Percentiles rank a stretch among this genome's conserved stretches.
These are phyloP conservation scores for Amphipoea lucens DNA, from an alignment of 2,888 invertebrate species.

Conservation along the genomic window DNA sequence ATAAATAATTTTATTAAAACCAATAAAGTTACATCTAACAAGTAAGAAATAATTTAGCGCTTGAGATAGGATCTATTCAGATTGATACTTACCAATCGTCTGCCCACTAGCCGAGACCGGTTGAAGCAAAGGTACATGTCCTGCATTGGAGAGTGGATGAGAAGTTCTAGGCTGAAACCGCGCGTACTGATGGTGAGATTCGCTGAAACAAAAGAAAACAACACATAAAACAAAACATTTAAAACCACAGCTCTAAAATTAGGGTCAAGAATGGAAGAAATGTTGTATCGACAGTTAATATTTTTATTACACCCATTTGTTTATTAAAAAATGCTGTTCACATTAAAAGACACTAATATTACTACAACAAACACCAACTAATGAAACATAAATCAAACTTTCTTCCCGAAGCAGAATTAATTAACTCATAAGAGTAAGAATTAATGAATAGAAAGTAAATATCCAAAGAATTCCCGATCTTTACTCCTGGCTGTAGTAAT, in stretches of 20 bases:
- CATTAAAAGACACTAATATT: constrained; percentile 55
- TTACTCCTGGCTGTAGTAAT: constrained; percentile 74
- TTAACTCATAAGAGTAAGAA: constrained; percentile 79
- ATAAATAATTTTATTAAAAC: constrained; percentile 27
- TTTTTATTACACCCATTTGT: constrained; percentile 53
- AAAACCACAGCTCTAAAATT: not conserved
- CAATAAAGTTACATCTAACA: not conserved
- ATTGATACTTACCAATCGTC: constrained; percentile 89
- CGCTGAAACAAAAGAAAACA: constrained; percentile 89
- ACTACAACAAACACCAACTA: constrained; percentile 61
- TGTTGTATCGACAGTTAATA: constrained; percentile 43
- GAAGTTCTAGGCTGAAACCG: constrained; percentile 90
- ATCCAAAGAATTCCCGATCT: constrained; percentile 78
- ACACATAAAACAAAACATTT: constrained; percentile 7
- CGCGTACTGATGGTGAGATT: constrained; percentile 92
- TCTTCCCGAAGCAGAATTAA: constrained; percentile 77
- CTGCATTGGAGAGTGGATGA: constrained; percentile 93
- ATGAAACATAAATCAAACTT: constrained; percentile 72
- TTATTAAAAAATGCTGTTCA: constrained; percentile 47
- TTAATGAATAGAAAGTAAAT: constrained; percentile 81
- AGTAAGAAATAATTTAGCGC: not conserved
- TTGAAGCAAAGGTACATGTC: constrained; percentile 94
- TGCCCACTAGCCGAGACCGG: constrained; percentile 93
- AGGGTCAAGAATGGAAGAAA: not conserved
- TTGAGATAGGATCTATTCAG: not conserved